These are phyloP conservation scores for Diplodus puntazzo DNA, from an alignment of 2,797 vertebrate genomes.

Conservation along the genomic window DNA sequence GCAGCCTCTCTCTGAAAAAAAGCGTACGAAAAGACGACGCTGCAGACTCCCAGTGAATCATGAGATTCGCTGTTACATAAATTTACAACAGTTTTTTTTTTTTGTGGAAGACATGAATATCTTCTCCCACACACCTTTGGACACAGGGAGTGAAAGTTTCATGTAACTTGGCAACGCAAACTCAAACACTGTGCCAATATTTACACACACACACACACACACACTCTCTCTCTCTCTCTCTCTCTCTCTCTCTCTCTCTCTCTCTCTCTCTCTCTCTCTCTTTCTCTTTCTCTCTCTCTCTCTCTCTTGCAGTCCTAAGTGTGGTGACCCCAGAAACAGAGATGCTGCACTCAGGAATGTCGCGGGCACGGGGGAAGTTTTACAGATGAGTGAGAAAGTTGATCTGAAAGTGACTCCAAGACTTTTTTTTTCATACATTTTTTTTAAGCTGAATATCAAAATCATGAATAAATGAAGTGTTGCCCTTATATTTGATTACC, in stretches of 20 bases:
- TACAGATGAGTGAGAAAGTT: conserved; percentile 52
- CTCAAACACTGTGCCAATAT: background rate
- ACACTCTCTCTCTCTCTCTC: background rate
- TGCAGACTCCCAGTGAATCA: background rate
- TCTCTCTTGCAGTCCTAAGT: background rate
- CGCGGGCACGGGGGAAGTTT: conserved; percentile 62
- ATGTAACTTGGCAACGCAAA: conserved; percentile 27
- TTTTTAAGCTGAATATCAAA: background rate
- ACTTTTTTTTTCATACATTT: no score
- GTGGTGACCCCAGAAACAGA: conserved; percentile 22
- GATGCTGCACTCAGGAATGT: conserved; percentile 64
- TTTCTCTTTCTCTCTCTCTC: no score
- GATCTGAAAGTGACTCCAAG: background rate
- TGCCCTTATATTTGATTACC: no score
- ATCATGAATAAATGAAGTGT: background rate
- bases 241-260: background rate
- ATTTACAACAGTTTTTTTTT: background rate
- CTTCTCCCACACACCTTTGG: conserved; percentile 27
- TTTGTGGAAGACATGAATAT: background rate
- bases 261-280: background rate
- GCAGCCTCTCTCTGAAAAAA: background rate
- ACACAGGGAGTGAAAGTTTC: background rate
- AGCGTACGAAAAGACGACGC: background rate
- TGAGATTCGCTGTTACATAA: background rate
- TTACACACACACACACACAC: background rate